Evolutionary conservation across 2,888 invertebrate species (phyloP).

Genomic region (Rhorus exstirpatorius): DNA sequence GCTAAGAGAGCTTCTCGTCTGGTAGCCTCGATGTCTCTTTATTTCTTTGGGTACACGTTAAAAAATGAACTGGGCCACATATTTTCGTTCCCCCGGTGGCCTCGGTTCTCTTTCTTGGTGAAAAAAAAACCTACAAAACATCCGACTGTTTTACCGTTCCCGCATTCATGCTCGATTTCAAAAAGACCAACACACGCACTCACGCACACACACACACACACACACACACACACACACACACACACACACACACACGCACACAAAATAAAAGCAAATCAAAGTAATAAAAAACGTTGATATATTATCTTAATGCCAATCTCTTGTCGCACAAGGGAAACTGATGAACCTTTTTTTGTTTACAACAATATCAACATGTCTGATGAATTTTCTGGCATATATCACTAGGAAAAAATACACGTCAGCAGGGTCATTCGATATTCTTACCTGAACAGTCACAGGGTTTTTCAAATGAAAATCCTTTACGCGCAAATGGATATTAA

Average conservation of each 20-base stretch:
- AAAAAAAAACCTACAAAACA: constrained; percentile 16
- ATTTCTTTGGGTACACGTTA: constrained; percentile 44
- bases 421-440: too few relatives aligned
- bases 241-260: too few relatives aligned
- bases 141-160: constrained; percentile 28
- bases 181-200: constrained; percentile 1
- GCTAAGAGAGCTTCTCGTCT: constrained; percentile 46
- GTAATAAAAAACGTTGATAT: constrained; percentile 13
- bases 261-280: background rate
- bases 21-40: constrained; percentile 45
- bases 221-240: background rate
- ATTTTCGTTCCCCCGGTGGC: constrained; percentile 63
- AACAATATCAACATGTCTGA: too few relatives aligned
- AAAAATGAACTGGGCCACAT: constrained; percentile 70
- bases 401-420: too few relatives aligned
- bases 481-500: too few relatives aligned
- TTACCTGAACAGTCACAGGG: too few relatives aligned
- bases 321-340: too few relatives aligned
- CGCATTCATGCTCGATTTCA: constrained; percentile 8
- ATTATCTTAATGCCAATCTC: too few relatives aligned
- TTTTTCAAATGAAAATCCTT: too few relatives aligned
- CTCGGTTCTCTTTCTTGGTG: constrained; percentile 51
- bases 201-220: background rate
- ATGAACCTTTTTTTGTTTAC: too few relatives aligned
- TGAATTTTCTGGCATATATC: too few relatives aligned